Percentiles rank a stretch among this genome's conserved stretches.
Conservation (phyloP, 2,797 vertebrate species). For the Cetoscarus ocellatus region DNA sequence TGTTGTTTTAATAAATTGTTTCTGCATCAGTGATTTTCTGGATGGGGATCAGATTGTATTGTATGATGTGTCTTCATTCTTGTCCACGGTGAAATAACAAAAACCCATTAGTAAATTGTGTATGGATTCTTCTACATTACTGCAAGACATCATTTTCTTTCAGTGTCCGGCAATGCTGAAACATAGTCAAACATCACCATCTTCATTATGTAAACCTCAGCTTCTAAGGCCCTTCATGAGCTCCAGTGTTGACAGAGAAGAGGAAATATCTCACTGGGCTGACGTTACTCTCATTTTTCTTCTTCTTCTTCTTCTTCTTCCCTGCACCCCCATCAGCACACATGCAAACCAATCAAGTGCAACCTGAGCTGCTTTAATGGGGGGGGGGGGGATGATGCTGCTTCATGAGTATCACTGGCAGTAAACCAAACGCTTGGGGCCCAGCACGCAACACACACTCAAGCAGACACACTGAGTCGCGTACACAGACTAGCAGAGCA, state of each 20-base stretch:
- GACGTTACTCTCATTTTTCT: slow-evolving; percentile 56
- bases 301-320: slow-evolving; percentile 57
- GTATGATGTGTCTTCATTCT: too few relatives aligned
- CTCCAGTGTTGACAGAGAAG: slow-evolving; percentile 26
- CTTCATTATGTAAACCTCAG: slow-evolving; percentile 40
- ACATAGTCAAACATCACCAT: slow-evolving; percentile 24
- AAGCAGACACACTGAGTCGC: background rate
- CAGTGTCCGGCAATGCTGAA: slow-evolving; percentile 18
- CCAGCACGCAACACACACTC: slow-evolving; percentile 6
- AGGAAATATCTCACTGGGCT: slow-evolving; percentile 53
- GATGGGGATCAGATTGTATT: too few relatives aligned
- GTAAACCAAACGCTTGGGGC: slow-evolving; percentile 46
- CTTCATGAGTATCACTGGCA: slow-evolving; percentile 71
- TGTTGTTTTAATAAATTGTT: too few relatives aligned
- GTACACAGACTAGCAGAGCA: slow-evolving; percentile 21
- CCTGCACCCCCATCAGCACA: slow-evolving; percentile 34
- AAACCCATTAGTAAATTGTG: slow-evolving; percentile 1
- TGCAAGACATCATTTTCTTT: slow-evolving; percentile 21
- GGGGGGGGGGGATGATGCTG: slow-evolving; percentile 52
- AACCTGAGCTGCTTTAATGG: slow-evolving; percentile 76
- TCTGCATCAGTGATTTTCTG: too few relatives aligned
- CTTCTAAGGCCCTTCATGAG: slow-evolving; percentile 22
- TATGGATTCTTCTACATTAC: background rate
- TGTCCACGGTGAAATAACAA: background rate
- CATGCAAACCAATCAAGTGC: slow-evolving; percentile 77